Percentiles rank a stretch among this genome's conserved stretches.
Conservation (phyloP, 2,113 vertebrate species). For the Polyodon spathula region DNA sequence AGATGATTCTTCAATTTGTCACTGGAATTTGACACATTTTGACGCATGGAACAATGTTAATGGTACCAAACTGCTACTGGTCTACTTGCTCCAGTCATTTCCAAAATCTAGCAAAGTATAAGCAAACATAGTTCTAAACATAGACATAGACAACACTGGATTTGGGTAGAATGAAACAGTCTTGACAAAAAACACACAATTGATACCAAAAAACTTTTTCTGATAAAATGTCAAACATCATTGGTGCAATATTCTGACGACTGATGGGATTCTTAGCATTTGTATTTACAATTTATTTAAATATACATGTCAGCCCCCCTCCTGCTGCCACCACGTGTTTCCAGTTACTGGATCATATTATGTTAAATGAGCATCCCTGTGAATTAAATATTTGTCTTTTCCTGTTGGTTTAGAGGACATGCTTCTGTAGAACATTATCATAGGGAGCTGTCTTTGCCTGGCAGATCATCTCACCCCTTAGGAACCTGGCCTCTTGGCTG, state of each 20-base stretch:
- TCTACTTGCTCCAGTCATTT: no score
- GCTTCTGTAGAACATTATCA: neutral
- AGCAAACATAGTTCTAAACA: no score
- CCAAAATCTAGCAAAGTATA: no score
- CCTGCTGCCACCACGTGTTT: neutral
- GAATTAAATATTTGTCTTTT: neutral
- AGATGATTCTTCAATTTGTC: no score
- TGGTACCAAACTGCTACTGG: no score
- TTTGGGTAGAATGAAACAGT: no score
- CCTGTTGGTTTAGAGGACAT: constrained; percentile 2
- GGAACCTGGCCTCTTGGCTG: constrained; percentile 27
- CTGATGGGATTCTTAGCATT: neutral
- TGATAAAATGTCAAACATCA: neutral
- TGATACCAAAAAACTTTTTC: no score
- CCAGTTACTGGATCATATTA: neutral
- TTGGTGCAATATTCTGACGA: neutral
- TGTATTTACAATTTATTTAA: neutral
- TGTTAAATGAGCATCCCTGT: no score
- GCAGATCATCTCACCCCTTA: constrained; percentile 12
- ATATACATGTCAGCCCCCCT: neutral
- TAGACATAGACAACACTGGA: no score
- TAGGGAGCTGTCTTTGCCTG: constrained; percentile 9
- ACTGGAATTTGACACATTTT: no score
- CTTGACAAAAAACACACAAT: no score
- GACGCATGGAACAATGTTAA: no score